Percentiles rank a stretch among this genome's conserved stretches.
phyloP scores from a whole-genome alignment of 2,113 vertebrate genomes.

The Geococcyx californianus region DNA sequence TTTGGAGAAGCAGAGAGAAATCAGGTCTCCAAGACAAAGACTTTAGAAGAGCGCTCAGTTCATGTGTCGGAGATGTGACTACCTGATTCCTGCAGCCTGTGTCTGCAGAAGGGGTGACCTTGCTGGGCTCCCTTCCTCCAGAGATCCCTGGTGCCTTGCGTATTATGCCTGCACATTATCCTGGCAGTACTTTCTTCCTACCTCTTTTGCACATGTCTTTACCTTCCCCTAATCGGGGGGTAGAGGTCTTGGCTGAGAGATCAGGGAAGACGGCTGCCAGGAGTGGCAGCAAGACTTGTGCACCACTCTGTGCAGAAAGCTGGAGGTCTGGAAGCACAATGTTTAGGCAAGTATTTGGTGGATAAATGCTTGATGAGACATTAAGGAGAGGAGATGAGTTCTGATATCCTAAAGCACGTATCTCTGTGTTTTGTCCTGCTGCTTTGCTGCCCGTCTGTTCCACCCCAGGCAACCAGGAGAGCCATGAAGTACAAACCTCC shows the following conservation, averaged over 20 bases:
- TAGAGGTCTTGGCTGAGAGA: neutral
- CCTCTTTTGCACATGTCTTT: neutral
- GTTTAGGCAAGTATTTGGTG: neutral
- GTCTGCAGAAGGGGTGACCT: neutral
- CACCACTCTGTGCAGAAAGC: neutral
- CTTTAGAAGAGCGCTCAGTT: neutral
- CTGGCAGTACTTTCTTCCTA: neutral
- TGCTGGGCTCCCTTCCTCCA: neutral
- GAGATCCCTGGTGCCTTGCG: neutral
- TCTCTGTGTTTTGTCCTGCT: neutral
- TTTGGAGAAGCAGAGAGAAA: neutral
- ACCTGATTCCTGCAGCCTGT: neutral
- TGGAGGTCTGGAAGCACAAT: neutral
- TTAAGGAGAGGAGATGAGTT: neutral
- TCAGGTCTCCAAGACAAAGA: neutral
- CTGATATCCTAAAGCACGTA: neutral
- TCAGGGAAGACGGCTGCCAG: neutral
- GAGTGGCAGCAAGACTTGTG: neutral
- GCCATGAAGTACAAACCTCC: fast-evolving
- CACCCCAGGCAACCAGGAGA: neutral
- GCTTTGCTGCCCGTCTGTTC: neutral
- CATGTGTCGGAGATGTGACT: neutral
- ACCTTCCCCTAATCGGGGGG: fast-evolving
- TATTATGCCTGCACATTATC: neutral
- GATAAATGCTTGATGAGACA: neutral